These are phyloP conservation scores for Sterrhoptilus dennistouni DNA, from an alignment of 2,113 vertebrate species.

Conservation along the genomic window DNA sequence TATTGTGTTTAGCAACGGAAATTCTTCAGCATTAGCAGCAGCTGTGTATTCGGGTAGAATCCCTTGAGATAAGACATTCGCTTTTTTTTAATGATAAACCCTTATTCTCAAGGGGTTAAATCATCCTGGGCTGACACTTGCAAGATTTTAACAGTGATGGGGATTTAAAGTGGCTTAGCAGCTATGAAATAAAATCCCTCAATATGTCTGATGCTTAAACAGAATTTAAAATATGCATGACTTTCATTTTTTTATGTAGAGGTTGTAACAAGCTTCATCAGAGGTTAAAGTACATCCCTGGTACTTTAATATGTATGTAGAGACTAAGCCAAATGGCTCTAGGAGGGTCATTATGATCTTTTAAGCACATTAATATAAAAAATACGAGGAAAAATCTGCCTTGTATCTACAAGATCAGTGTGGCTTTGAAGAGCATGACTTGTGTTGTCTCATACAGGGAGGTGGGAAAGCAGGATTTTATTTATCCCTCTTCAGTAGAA, in stretches of 20 bases:
- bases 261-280: constrained; percentile 1
- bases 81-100: neutral
- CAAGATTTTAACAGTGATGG: constrained; percentile 17
- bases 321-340: neutral
- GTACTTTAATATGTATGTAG: neutral
- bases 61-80: neutral
- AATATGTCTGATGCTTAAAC: constrained; percentile 30
- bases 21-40: neutral
- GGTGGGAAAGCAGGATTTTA: constrained; percentile 9
- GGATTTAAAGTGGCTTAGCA: constrained; percentile 38
- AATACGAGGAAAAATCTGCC: neutral
- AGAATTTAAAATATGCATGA: constrained; percentile 42
- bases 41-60: neutral
- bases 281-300: neutral
- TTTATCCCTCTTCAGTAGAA: constrained; percentile 5
- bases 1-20: constrained; percentile 3
- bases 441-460: neutral
- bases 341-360: neutral
- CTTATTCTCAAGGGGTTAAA: constrained; percentile 15
- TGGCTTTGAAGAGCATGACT: constrained; percentile 36
- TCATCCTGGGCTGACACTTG: constrained; percentile 7
- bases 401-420: neutral
- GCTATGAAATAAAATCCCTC: constrained; percentile 28
- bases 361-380: constrained; percentile 26
- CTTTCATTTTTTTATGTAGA: neutral